phyloP scores from a whole-genome alignment of 2,797 vertebrate species.

The Onychomys arenicola region DNA sequence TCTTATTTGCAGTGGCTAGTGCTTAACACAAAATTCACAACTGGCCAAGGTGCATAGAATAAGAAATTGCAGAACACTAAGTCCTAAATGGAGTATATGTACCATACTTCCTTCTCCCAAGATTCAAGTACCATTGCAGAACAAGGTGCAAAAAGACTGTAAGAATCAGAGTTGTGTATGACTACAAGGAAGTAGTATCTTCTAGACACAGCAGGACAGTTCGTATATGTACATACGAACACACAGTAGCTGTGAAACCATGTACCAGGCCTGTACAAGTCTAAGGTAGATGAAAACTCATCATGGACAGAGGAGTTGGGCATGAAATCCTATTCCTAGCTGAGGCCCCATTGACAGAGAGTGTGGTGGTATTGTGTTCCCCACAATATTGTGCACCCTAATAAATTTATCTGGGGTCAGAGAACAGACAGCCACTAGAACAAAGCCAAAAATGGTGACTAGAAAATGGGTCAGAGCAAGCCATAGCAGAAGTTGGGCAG shows the following conservation, averaged over 20 bases:
- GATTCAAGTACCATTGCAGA: not conserved
- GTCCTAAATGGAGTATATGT: not conserved
- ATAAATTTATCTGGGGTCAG: no score
- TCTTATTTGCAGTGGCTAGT: not conserved
- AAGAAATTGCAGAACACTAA: not conserved
- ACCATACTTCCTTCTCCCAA: not conserved
- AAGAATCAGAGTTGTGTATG: not conserved
- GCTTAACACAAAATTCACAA: not conserved
- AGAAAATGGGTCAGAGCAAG: no score
- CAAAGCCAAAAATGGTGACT: no score
- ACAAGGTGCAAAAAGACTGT: not conserved
- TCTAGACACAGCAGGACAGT: not conserved
- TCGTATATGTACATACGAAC: not conserved
- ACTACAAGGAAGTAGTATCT: not conserved
- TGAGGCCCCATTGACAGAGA: not conserved
- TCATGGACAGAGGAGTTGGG: not conserved
- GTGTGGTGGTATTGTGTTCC: no score
- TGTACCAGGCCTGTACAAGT: not conserved
- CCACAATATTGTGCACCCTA: no score
- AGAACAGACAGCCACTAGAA: no score
- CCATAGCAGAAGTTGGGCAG: no score
- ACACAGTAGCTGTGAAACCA: not conserved
- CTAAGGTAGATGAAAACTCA: not conserved
- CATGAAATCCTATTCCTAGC: not conserved
- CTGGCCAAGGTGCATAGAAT: not conserved